phyloP scores from a whole-genome alignment of 2,797 vertebrate genomes.

The Pelochelys cantorii region DNA sequence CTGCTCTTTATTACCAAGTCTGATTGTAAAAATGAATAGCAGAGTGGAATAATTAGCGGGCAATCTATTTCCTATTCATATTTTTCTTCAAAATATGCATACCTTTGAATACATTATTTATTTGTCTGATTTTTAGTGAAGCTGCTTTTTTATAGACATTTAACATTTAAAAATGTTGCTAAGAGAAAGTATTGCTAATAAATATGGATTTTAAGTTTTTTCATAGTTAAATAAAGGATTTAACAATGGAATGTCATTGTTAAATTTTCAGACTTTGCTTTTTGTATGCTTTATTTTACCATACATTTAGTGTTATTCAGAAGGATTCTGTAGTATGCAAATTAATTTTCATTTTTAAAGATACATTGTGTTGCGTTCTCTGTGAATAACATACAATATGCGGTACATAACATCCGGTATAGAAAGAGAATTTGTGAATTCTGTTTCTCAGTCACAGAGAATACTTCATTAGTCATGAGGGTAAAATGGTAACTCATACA shows the following conservation, averaged over 20 bases:
- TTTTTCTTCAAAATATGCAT: not conserved
- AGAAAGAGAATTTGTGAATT: not conserved
- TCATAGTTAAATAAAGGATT: not conserved
- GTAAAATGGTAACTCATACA: not conserved
- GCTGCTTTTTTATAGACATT: not conserved
- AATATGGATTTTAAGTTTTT: not conserved
- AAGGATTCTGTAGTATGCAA: constrained; percentile 7
- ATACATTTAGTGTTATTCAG: constrained; percentile 3
- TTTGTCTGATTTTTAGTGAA: not conserved
- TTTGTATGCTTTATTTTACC: constrained; percentile 21
- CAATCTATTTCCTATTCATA: not conserved
- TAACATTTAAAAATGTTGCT: not conserved
- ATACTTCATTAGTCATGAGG: not conserved
- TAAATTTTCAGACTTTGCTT: constrained; percentile 14
- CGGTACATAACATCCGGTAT: not conserved
- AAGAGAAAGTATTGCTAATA: not conserved
- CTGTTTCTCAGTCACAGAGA: not conserved
- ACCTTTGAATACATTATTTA: not conserved
- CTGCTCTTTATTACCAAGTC: not conserved
- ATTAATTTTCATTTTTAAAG: constrained; percentile 16
- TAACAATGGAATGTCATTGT: not conserved
- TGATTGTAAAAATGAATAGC: not conserved
- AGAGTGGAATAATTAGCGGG: not conserved
- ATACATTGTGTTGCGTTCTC: constrained; percentile 12
- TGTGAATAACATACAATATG: not conserved